Evolutionary conservation across 2,888 invertebrate species (phyloP), one percentile per base, ranked within the genome.

Genomic region (Idaea aversata): DNA sequence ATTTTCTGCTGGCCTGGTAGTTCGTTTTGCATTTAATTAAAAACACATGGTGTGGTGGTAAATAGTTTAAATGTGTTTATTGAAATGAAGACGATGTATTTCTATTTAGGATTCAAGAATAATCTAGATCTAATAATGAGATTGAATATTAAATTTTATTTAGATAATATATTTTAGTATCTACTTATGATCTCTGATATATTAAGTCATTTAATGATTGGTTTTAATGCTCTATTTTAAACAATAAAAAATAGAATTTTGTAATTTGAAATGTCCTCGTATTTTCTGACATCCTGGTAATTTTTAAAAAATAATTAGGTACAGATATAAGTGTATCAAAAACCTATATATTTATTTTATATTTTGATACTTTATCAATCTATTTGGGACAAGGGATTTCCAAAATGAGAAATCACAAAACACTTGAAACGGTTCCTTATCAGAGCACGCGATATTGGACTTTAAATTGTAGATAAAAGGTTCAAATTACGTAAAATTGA

Each of bases 1-100:
- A 75, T 76, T 79, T 72, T 71, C 73, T 77, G 74, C 38, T 34
- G 34, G 62, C 75, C 70, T 76, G 67, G 76, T 75, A 35, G 68
- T 72, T 71, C 68, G 74, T 73, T 62, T 65, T 61, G 16, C 59
- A 64, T 73, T 76, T 75, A 76, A 75, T 77, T 74, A 75, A 74
- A 70, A 47, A 47, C 47, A 63, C 61, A 62, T 65, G 64, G 67
- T 67, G 65, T 63, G 69, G 65, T 63, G 69, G 61, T 65, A 63
- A 66, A 66, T 68, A 65, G 63, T 5, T 25, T 67, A 70, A 69
- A 65, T 71, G 64, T 72, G 70, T 74, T 69, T 65, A 72, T 73
- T 72, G 65, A 67, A 67, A 65, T 67, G 58, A 63, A 58, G 59
- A 35, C 13, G 25, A 61, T 61, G 36, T 15, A 62, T 35, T 13